These are phyloP conservation scores for Pimephales promelas DNA, from an alignment of 2,113 vertebrate species.

Conservation along the genomic window DNA sequence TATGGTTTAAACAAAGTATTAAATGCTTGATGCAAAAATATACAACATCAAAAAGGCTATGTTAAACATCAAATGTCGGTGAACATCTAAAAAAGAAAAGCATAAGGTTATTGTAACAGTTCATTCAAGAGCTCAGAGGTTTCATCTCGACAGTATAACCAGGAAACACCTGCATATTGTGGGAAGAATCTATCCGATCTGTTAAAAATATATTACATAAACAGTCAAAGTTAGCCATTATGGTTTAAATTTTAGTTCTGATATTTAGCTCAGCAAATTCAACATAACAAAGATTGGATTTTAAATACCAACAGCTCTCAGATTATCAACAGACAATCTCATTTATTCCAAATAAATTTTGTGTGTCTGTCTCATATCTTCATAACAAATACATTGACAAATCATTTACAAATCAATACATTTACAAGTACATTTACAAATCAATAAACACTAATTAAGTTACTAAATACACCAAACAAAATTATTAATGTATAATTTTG, in stretches of 20 bases:
- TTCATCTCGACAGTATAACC: neutral
- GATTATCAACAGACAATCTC: neutral
- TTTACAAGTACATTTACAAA: too few species aligned
- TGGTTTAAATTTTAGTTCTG: neutral
- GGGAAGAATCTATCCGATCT: neutral
- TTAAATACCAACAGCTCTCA: neutral
- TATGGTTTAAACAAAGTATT: neutral
- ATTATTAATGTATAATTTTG: neutral
- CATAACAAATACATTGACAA: too few species aligned
- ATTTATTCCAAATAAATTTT: neutral
- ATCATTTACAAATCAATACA: too few species aligned
- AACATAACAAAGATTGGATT: neutral
- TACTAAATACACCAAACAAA: too few species aligned
- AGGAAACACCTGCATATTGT: constrained; percentile 33
- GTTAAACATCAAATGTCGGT: neutral
- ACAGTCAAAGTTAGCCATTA: neutral
- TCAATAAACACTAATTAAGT: too few species aligned
- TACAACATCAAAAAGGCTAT: neutral
- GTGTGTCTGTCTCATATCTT: neutral
- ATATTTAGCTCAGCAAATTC: too few species aligned
- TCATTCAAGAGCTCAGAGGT: neutral
- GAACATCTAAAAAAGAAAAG: neutral
- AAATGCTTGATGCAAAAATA: neutral
- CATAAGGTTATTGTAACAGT: neutral
- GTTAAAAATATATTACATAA: neutral